Conservation (phyloP, 2,888 invertebrate genomes). For the Erannis defoliaria region DNA sequence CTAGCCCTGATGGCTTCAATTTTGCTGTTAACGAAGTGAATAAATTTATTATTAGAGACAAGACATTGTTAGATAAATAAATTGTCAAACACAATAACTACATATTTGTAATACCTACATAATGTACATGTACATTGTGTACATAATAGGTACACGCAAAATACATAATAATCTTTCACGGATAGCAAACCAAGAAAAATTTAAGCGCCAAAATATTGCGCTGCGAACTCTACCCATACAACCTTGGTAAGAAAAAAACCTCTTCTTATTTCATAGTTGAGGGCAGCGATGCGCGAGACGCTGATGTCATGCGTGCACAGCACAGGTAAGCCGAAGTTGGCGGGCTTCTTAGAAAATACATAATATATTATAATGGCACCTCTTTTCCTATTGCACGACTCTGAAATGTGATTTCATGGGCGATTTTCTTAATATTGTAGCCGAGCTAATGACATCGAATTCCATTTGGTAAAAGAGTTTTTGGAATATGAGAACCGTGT, state of each 20-base stretch:
- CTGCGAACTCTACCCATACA: constrained; percentile 43
- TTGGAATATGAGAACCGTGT: neutral
- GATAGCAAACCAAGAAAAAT: neutral
- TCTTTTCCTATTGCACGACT: constrained; percentile 33
- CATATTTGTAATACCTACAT: no score
- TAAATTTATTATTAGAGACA: neutral
- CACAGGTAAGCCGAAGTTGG: constrained; percentile 49
- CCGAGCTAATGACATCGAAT: constrained; percentile 17
- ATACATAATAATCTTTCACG: no score
- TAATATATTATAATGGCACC: constrained; percentile 23
- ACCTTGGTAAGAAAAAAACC: constrained; percentile 56
- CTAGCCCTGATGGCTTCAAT: neutral
- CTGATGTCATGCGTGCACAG: constrained; percentile 65
- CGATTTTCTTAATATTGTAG: constrained; percentile 21
- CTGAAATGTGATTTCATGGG: constrained; percentile 29
- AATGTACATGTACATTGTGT: no score
- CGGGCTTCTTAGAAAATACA: constrained; percentile 52
- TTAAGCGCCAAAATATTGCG: neutral
- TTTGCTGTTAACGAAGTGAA: neutral
- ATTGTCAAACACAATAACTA: no score
- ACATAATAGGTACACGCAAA: no score
- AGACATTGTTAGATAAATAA: no score
- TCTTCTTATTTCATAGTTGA: constrained; percentile 59
- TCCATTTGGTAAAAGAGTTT: constrained; percentile 3
- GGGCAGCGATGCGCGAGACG: constrained; percentile 63